A percentile compares a stretch with the other conserved stretches of the same genome.
phyloP scores from a whole-genome alignment of 2,113 vertebrate genomes.

The Saguinus imperator region DNA sequence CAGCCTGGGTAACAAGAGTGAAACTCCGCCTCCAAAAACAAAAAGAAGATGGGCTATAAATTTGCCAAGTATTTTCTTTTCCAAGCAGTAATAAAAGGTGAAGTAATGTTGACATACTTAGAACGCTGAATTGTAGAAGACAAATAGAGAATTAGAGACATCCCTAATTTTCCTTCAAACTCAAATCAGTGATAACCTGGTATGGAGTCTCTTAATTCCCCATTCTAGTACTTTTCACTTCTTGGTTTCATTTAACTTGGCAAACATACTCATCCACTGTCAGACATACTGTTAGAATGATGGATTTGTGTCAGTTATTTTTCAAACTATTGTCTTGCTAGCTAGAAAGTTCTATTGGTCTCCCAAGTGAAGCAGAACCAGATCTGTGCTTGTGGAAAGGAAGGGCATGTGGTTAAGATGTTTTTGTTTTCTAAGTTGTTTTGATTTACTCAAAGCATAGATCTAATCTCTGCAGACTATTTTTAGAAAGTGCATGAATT shows the following conservation, averaged over 20 bases:
- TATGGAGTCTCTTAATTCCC: neutral
- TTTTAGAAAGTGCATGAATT: conserved; percentile 56
- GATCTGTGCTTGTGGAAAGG: conserved; percentile 10
- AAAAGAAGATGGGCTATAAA: neutral
- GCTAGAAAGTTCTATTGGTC: neutral
- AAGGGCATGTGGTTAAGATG: neutral
- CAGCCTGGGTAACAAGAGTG: too few relatives aligned
- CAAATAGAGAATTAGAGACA: neutral
- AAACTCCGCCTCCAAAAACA: too few relatives aligned
- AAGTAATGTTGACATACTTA: neutral
- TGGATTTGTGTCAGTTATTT: conserved; percentile 16
- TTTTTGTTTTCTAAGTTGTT: conserved; percentile 47
- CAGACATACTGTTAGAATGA: conserved; percentile 19
- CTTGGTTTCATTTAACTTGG: neutral
- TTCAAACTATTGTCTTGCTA: neutral
- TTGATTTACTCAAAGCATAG: conserved; percentile 40
- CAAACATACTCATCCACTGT: neutral
- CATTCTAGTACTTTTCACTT: neutral
- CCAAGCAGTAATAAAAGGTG: neutral
- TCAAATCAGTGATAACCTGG: neutral
- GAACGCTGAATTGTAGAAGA: neutral
- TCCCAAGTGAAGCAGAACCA: neutral
- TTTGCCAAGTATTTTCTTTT: neutral
- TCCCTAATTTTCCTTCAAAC: neutral
- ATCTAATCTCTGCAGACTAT: conserved; percentile 41